Evolutionary conservation across 2,113 vertebrate species (phyloP), one percentile per base, ranked within the genome.

Genomic region (Chaetura pelagica): DNA sequence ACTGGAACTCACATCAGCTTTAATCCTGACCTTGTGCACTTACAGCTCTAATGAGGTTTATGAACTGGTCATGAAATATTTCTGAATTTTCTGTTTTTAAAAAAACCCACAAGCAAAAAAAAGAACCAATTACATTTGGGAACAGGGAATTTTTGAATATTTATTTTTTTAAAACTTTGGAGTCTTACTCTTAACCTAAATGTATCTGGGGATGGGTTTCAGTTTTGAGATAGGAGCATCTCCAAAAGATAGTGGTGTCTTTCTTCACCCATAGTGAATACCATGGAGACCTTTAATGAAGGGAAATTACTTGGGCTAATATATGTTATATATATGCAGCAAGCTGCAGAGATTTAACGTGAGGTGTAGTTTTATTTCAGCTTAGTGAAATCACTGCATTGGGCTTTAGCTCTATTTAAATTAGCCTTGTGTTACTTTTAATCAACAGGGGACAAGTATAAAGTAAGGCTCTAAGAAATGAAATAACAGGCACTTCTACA

Each of bases 351-450:
- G 46, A 80, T 80, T 87, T 88, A 77, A 83, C 83, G 34, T 44
- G 59, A 90, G 29, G 27, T 83, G 12, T 77, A 83, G 59, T 93
- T 96, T 92, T 93, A 80, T 95, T 95, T 96, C 62, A 59, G 59
- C 85, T 93, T 69, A 88, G 59, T 85, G 48, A 90, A 95, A 96
- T 85, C 63, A 61, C 82, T 90, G 68, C 52, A 77, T 9, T 71
- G 85, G 38, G 87, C 63, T 94, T 95, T 85, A 80, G 42, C 34
- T 84, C 67, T 69, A 67, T 93, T 91, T 87, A 74, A 95, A 93
- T 91, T 86, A 93, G 57, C 64, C 44, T 67, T 92, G 54, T 92
- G 80, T 87, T 94, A 75, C 84, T 71, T 68, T 64, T 78, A 89
- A 40, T 80, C 88, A 81, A 16, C 72, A 95, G 72, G 68, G 91